Evolutionary conservation across 2,113 vertebrate genomes (phyloP).

Genomic region (Mystacornis crossleyi): DNA sequence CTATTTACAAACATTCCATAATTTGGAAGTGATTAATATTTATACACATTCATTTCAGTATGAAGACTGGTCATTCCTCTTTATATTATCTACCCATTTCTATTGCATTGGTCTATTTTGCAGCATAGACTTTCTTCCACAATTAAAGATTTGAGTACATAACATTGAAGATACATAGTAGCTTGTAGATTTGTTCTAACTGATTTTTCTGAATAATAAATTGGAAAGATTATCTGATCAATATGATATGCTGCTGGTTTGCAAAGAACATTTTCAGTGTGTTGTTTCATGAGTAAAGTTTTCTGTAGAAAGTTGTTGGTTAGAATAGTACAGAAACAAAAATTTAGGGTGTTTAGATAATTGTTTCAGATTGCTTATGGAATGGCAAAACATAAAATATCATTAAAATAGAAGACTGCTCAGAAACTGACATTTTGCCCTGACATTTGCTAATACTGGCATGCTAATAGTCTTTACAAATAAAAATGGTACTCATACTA

Average conservation of each 20-base stretch:
- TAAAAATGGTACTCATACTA: neutral
- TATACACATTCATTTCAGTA: neutral
- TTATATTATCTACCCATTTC: neutral
- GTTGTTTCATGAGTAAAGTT: neutral
- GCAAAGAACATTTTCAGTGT: neutral
- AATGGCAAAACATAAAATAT: neutral
- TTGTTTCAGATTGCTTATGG: neutral
- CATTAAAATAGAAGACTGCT: neutral
- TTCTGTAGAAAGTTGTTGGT: neutral
- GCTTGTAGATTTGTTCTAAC: neutral
- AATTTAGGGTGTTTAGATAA: neutral
- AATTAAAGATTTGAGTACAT: neutral
- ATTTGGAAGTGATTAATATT: neutral
- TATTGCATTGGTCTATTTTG: neutral
- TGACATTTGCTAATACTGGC: neutral
- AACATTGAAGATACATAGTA: neutral
- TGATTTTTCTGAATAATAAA: neutral
- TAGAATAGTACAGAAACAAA: neutral
- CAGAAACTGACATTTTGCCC: neutral
- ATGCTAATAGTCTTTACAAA: neutral
- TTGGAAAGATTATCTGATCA: neutral
- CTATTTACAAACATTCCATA: neutral
- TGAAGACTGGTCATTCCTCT: neutral
- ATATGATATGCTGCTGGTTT: neutral
- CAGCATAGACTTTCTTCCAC: neutral